phyloP scores from a whole-genome alignment of 2,797 vertebrate genomes.

The Bryconaethiops microstoma region DNA sequence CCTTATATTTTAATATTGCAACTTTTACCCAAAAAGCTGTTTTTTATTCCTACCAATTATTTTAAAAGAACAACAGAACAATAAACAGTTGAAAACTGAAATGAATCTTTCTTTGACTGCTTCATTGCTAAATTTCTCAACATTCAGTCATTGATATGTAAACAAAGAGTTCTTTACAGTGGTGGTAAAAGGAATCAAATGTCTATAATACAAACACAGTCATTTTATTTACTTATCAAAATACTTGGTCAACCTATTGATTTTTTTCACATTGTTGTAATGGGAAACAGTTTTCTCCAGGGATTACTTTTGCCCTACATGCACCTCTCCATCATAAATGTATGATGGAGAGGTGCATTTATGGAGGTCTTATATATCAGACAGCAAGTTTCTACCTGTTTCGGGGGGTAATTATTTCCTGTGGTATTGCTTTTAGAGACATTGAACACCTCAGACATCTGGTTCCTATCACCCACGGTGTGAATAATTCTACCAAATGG shows the following conservation, averaged over 20 bases:
- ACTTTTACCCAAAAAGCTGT: conserved; percentile 85
- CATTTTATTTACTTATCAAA: too few relatives aligned
- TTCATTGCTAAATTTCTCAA: too few relatives aligned
- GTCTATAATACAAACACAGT: not conserved
- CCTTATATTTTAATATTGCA: conserved; percentile 88
- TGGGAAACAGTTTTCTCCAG: not conserved
- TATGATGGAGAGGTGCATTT: too few relatives aligned
- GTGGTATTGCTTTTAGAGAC: not conserved
- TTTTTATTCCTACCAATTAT: conserved; percentile 85
- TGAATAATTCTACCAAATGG: not conserved
- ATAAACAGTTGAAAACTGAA: conserved; percentile 82
- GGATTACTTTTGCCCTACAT: too few relatives aligned
- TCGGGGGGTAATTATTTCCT: not conserved
- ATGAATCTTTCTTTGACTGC: not conserved
- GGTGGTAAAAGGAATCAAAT: not conserved
- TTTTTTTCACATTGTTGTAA: not conserved
- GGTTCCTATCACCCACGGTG: not conserved
- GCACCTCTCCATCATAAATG: too few relatives aligned
- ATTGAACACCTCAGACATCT: not conserved
- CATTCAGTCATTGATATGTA: too few relatives aligned
- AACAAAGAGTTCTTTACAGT: too few relatives aligned
- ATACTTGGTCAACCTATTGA: too few relatives aligned
- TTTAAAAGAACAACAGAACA: conserved; percentile 85
- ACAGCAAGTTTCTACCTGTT: too few relatives aligned
- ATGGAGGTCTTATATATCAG: too few relatives aligned